Conservation (phyloP, 2,113 vertebrate species). For the Vidua macroura region DNA sequence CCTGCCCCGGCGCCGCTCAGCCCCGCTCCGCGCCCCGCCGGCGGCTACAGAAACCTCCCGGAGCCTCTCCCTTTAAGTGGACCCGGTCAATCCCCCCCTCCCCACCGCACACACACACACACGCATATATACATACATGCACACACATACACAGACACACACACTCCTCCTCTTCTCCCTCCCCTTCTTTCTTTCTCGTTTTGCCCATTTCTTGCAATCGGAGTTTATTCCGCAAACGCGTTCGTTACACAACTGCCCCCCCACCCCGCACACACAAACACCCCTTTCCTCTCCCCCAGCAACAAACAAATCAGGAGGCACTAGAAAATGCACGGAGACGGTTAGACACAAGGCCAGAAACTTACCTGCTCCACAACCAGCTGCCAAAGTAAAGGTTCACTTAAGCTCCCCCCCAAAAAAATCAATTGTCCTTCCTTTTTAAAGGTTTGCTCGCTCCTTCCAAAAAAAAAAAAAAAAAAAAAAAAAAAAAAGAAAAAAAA, state of each 20-base stretch:
- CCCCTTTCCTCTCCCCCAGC: slow-evolving; percentile 48
- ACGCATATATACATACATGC: not conserved
- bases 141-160: not conserved
- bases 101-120: not conserved
- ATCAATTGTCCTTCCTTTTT: slow-evolving; percentile 89
- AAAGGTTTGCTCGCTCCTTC: slow-evolving; percentile 76
- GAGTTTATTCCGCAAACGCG: slow-evolving; percentile 78
- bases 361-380: slow-evolving; percentile 96
- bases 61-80: slow-evolving; percentile 67
- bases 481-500: slow-evolving; percentile 48
- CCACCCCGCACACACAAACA: slow-evolving; percentile 24
- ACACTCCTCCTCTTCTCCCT: slow-evolving; percentile 57
- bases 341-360: slow-evolving; percentile 87
- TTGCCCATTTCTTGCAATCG: slow-evolving; percentile 67
- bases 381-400: slow-evolving; percentile 91
- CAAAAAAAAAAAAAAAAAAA: slow-evolving; percentile 48
- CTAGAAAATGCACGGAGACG: slow-evolving; percentile 68
- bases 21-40: slow-evolving; percentile 7
- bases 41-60: slow-evolving; percentile 33
- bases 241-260: slow-evolving; percentile 80
- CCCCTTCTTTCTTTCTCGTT: slow-evolving; percentile 58
- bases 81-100: slow-evolving; percentile 53
- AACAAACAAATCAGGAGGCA: slow-evolving; percentile 69
- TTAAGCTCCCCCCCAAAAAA: slow-evolving; percentile 85
- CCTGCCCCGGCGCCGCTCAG: slow-evolving; percentile 6